Evolutionary conservation across 2,797 vertebrate genomes (phyloP).

Genomic region (Cynodonichthys magdalenae): DNA sequence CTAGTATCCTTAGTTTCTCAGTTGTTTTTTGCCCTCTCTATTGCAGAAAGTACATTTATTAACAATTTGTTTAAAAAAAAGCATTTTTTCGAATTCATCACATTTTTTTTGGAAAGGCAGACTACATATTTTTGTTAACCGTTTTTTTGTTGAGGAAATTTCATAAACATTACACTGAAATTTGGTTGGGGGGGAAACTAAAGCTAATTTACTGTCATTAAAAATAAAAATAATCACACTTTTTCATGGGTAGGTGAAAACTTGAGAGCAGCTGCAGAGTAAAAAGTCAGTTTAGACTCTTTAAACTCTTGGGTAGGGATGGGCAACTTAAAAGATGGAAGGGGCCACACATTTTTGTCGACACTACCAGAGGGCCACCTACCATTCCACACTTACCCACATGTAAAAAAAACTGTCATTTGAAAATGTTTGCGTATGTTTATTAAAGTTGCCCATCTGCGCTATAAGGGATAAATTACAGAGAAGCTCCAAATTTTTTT

Average conservation of each 20-base stretch:
- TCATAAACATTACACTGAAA: not conserved
- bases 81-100: no score
- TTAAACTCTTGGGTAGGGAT: not conserved
- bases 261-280: not conserved
- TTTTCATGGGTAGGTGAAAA: no score
- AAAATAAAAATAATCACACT: not conserved
- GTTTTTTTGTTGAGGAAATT: not conserved
- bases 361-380: no score
- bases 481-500: not conserved
- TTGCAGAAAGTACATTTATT: not conserved
- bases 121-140: not conserved
- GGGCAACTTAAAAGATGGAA: no score
- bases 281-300: not conserved
- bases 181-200: not conserved
- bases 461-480: constrained; percentile 6
- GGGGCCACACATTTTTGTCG: no score
- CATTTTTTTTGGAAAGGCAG: not conserved
- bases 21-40: not conserved
- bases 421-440: no score
- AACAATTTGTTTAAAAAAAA: not conserved
- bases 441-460: no score
- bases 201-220: not conserved
- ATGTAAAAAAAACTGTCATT: no score
- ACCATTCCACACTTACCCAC: no score
- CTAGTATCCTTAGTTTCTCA: not conserved